Percentiles rank a stretch among this genome's conserved stretches.
These are phyloP conservation scores for Rhopilema esculentum DNA, from an alignment of 30 jellyfish, hydroid and myxozoan genomes.

Conservation along the genomic window DNA sequence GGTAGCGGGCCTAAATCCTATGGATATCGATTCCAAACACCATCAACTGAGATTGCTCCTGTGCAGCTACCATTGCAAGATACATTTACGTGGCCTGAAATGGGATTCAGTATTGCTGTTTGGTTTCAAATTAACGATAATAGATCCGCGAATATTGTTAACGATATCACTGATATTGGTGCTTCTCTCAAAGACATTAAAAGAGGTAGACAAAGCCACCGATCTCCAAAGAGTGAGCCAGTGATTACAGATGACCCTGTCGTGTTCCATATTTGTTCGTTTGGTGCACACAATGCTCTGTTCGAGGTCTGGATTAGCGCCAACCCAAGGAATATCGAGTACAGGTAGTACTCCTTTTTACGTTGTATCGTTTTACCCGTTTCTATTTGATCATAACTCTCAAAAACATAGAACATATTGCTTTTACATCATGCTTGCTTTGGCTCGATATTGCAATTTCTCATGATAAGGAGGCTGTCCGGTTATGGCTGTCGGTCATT, in stretches of 20 bases:
- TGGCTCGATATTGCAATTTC: too few relatives aligned
- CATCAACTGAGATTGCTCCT: constrained; percentile 80
- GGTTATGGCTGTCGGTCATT: too few relatives aligned
- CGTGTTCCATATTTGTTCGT: constrained; percentile 82
- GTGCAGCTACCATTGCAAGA: constrained; percentile 89
- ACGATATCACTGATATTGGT: constrained; percentile 5
- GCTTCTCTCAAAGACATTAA: neutral
- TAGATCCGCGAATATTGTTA: neutral
- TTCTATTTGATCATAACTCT: too few relatives aligned
- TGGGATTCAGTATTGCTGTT: constrained; percentile 83
- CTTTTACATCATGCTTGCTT: too few relatives aligned
- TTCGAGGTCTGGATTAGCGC: constrained; percentile 96
- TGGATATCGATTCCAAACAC: constrained; percentile 64
- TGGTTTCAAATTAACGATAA: constrained; percentile 83
- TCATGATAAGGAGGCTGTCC: too few relatives aligned
- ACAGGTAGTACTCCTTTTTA: constrained; percentile 62
- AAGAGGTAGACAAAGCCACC: neutral
- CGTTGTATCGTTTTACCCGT: neutral
- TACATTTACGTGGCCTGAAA: constrained; percentile 90
- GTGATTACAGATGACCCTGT: constrained; percentile 30
- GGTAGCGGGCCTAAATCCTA: constrained; percentile 64
- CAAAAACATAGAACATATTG: neutral
- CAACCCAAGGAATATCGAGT: constrained; percentile 78
- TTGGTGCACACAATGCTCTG: constrained; percentile 87
- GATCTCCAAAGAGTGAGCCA: constrained; percentile 8